These are phyloP conservation scores for Diorhabda elongata DNA, from an alignment of 1,140 invertebrate genomes.

Conservation along the genomic window DNA sequence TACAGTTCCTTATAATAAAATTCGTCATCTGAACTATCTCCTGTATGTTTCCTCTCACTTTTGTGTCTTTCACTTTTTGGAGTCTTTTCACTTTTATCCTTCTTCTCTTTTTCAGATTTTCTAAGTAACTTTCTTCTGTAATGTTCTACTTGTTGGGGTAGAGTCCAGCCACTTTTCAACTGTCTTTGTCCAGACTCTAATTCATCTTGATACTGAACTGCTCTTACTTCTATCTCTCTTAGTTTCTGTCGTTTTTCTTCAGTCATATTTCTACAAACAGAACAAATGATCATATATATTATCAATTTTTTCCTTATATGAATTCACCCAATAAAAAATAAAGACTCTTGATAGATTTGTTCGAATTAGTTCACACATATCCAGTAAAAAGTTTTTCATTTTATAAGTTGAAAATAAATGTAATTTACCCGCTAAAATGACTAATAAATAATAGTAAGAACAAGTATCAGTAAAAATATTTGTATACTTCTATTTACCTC, in stretches of 20 bases:
- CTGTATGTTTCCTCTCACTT: conserved; percentile 31
- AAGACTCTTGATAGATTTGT: too few relatives aligned
- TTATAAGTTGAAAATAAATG: too few relatives aligned
- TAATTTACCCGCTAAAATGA: too few relatives aligned
- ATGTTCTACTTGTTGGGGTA: conserved; percentile 83
- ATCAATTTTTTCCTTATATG: not conserved
- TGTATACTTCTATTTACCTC: conserved; percentile 27
- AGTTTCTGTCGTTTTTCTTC: conserved; percentile 80
- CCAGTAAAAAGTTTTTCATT: not conserved
- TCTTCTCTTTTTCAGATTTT: conserved; percentile 52
- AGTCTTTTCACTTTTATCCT: conserved; percentile 41
- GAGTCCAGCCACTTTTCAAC: conserved; percentile 72
- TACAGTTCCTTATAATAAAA: conserved; percentile 44
- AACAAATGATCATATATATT: too few relatives aligned
- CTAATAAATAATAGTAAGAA: too few relatives aligned
- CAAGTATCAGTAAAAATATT: too few relatives aligned
- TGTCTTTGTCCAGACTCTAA: conserved; percentile 78
- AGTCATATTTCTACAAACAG: conserved; percentile 45
- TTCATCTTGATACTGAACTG: conserved; percentile 94
- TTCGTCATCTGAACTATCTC: conserved; percentile 44
- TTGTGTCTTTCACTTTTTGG: conserved; percentile 40
- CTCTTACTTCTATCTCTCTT: conserved; percentile 90
- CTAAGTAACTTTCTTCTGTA: conserved; percentile 86
- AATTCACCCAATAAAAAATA: too few relatives aligned
- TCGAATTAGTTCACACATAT: too few relatives aligned